phyloP scores from a whole-genome alignment of 2,113 vertebrate species.

The Stigmatopora nigra region DNA sequence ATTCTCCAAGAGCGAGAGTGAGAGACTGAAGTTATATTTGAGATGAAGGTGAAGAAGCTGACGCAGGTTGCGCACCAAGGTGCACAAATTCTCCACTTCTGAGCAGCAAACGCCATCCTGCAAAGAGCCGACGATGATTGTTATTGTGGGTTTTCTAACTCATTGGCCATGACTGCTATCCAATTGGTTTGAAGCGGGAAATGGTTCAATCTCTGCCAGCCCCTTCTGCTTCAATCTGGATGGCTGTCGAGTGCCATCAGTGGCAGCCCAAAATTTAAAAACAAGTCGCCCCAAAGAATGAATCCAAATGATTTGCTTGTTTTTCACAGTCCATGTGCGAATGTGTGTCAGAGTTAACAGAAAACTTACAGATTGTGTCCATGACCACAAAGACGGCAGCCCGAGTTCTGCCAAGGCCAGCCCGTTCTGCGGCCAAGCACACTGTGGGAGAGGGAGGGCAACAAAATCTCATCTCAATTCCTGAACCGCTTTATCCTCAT shows the following conservation, averaged over 20 bases:
- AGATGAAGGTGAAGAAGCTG: slow-evolving; percentile 78
- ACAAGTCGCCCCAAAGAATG: too few relatives aligned
- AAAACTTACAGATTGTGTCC: slow-evolving; percentile 75
- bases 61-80: slow-evolving; percentile 75
- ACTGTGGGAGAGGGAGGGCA: slow-evolving; percentile 53
- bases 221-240: too few relatives aligned
- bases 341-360: neutral
- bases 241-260: too few relatives aligned
- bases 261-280: too few relatives aligned
- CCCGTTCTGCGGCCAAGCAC: slow-evolving; percentile 91
- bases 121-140: neutral
- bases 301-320: too few relatives aligned
- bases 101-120: slow-evolving; percentile 67
- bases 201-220: too few relatives aligned
- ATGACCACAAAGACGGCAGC: slow-evolving; percentile 71
- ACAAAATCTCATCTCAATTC: too few relatives aligned
- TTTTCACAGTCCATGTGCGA: too few relatives aligned
- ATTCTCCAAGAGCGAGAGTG: slow-evolving; percentile 90
- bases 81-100: slow-evolving; percentile 71
- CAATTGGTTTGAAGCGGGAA: too few relatives aligned
- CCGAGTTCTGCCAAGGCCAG: slow-evolving; percentile 81
- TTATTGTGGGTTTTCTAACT: too few relatives aligned
- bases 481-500: too few relatives aligned
- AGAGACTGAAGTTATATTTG: slow-evolving; percentile 84
- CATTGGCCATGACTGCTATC: too few relatives aligned